Base-by-base conservation (phyloP, 2,797 vertebrate species). In the Nyctibius grandis region DNA sequence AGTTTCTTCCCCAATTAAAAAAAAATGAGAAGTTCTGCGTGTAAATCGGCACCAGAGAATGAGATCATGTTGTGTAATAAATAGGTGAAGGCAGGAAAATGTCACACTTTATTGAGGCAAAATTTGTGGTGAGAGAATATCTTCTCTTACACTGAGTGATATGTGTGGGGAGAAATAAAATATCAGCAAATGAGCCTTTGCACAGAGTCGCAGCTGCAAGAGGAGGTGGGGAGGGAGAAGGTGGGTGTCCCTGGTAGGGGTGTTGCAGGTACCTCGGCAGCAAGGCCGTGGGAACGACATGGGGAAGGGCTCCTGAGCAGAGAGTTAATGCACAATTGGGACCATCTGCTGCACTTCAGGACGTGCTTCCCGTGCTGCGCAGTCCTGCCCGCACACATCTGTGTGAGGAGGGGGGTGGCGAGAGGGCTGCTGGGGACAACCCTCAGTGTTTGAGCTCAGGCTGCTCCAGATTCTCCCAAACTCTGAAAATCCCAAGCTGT, bases 81-180 rank as follows among this genome's bases (percentile, higher is more conserved):
- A 89, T 80, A 80, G 79, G 85, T 12, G 73, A 92, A 96, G 87
- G 91, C 76, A 78, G 89, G 91, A 65, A 93, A 92, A 88, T 85
- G 87, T 89, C 95, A 93, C 38, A 20, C 94, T 96, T 94, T 92
- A 95, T 91, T 47, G 75, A 80, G 72, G 76, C 26, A 70, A 70
- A 73, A 64, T 70, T 23, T 74, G 93, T 85, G 93, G 91, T 0
- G 2, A 51, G 94, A 89, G 61, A 80, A n/a, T 44, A 23, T 85
- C 75, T 89, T 82, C n/a, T 79, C 50, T n/a, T 19, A 15, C 60
- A 26, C 45, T 75, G n/a, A 56, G 18, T 33, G 91, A 12, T 82
- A 0, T 9, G 23, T 65, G 83, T 22, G 45, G 56, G 72, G 56
- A 29, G n/a, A 65, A 91, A 67, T 40, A 53, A 88, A 85, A 38